Percentiles rank a stretch among this genome's conserved stretches.
Conservation (phyloP, 2,888 invertebrate species). For the Formica aserva region DNA sequence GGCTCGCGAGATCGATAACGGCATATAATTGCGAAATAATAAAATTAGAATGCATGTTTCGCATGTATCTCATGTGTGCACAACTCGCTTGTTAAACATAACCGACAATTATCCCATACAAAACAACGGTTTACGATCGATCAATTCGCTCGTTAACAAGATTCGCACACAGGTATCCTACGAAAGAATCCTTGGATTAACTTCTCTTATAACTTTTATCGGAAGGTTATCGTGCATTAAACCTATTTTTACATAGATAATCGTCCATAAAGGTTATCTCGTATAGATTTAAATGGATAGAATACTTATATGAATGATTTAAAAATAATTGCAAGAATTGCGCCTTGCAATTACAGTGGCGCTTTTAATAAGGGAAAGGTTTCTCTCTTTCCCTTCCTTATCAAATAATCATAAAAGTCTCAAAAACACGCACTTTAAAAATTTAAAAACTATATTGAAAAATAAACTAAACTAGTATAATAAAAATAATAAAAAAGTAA, state of each 20-base stretch:
- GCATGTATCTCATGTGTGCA: conserved; percentile 8
- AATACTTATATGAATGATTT: conserved; percentile 1
- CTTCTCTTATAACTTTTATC: conserved; percentile 23
- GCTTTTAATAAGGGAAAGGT: neutral
- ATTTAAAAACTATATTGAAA: neutral
- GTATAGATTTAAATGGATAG: conserved; percentile 2
- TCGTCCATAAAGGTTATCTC: conserved; percentile 31
- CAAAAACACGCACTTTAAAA: neutral
- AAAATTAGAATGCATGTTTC: conserved; percentile 23
- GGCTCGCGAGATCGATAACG: neutral
- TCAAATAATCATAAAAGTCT: neutral
- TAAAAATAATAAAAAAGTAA: neutral
- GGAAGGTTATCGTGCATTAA: conserved; percentile 26
- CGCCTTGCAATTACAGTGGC: neutral
- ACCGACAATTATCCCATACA: conserved; percentile 34
- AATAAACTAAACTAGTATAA: neutral
- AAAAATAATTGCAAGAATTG: neutral
- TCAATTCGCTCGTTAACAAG: conserved; percentile 43
- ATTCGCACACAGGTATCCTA: neutral
- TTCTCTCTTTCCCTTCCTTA: neutral
- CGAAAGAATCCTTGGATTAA: conserved; percentile 12
- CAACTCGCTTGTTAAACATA: conserved; percentile 27
- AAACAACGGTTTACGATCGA: conserved; percentile 18
- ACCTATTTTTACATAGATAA: conserved; percentile 7
- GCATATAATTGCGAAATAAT: conserved; percentile 16